A percentile compares a stretch with the other conserved stretches of the same genome.
phyloP scores from a whole-genome alignment of 2,113 vertebrate genomes.

The Onychostoma macrolepis region DNA sequence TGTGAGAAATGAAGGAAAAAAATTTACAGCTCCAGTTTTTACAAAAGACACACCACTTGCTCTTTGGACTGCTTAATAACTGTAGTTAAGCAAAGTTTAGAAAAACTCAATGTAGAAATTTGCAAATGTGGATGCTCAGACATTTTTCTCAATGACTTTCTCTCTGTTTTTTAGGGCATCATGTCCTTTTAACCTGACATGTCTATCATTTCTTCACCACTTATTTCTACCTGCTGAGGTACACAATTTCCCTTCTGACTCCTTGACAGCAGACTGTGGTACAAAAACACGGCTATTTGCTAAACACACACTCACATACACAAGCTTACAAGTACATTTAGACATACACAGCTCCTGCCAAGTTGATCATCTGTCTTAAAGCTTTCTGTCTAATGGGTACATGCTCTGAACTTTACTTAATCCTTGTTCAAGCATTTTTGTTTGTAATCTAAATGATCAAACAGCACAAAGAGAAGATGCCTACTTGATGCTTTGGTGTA shows the following conservation, averaged over 20 bases:
- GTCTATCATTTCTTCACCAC: constrained; percentile 16
- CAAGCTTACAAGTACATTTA: constrained; percentile 34
- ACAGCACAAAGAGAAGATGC: background rate
- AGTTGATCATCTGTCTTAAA: constrained; percentile 28
- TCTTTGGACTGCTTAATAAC: background rate
- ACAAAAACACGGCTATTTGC: background rate
- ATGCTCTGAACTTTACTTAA: background rate
- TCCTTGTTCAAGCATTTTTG: background rate
- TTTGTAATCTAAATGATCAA: constrained; percentile 1
- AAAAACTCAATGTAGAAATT: background rate
- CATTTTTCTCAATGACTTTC: background rate
- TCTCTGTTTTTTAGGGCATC: background rate
- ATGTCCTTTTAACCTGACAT: constrained; percentile 21
- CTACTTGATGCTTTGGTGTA: background rate
- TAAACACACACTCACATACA: constrained; percentile 29
- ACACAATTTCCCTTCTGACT: constrained; percentile 12
- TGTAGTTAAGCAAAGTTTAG: background rate
- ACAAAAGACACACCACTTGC: background rate
- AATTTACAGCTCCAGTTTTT: background rate
- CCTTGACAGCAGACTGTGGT: constrained; percentile 6
- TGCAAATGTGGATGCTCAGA: background rate
- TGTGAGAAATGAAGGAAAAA: background rate
- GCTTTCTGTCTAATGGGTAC: background rate
- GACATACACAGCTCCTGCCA: constrained; percentile 32
- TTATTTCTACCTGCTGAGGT: constrained; percentile 30